phyloP scores from a whole-genome alignment of 2,888 invertebrate species.

The Calliphora vomitoria region DNA sequence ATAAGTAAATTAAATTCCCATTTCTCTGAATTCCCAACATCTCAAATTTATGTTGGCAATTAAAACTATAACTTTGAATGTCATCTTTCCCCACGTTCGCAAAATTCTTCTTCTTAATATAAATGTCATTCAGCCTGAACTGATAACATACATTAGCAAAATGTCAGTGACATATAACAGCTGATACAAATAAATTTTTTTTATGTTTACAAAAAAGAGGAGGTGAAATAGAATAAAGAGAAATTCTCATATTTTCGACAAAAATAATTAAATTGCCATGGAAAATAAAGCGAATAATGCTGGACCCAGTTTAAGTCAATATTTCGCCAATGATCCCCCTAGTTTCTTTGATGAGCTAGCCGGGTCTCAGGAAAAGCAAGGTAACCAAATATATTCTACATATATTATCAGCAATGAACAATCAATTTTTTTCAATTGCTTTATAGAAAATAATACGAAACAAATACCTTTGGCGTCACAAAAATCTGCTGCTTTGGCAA shows the following conservation, averaged over 20 bases:
- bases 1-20: too few species aligned
- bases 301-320: slow-evolving; percentile 81
- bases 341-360: slow-evolving; percentile 84
- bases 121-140: too few species aligned
- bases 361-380: slow-evolving; percentile 51
- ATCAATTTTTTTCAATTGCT: background rate
- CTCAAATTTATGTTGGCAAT: too few species aligned
- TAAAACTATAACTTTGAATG: too few species aligned
- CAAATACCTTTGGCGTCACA: slow-evolving; percentile 5
- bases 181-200: slow-evolving; percentile 12
- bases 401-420: background rate
- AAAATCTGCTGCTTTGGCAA: slow-evolving; percentile 25
- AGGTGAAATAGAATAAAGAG: background rate
- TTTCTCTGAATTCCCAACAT: too few species aligned
- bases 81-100: too few species aligned
- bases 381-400: background rate
- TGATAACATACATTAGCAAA: too few species aligned
- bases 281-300: slow-evolving; percentile 60
- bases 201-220: slow-evolving; percentile 21
- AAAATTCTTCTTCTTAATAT: too few species aligned
- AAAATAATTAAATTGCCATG: slow-evolving; percentile 37
- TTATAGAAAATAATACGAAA: slow-evolving; percentile 29
- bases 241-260: background rate
- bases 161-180: slow-evolving; percentile 3
- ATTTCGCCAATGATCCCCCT: slow-evolving; percentile 84